Evolutionary conservation across 2,888 invertebrate species (phyloP), one percentile per base, ranked within the genome.

Genomic region (Drosophila fulvimacula): DNA sequence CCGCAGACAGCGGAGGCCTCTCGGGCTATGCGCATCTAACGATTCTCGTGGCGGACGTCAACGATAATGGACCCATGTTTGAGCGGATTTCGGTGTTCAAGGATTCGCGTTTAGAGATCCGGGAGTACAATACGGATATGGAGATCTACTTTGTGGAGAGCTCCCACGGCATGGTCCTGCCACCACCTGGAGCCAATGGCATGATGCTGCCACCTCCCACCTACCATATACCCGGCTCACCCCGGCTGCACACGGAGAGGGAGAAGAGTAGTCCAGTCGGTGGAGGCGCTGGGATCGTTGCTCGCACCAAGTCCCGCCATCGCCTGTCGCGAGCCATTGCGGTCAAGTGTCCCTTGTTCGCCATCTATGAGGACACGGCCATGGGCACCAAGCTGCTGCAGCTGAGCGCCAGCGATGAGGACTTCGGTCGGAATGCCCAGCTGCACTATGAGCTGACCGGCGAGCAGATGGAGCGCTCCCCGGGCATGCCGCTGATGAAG

Each of bases 31-130:
- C 96, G 0, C 95, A 95, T 82, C 90, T 98, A 10, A 95, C 94
- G 1, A 95, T 98, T 48, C 93, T 93, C 0, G 93, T 97, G 27
- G 94, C 95, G 5, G 98, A 98, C 90, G 95, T 95, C 87, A 98
- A 98, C 88, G 97, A 97, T 89, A 97, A 97, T 90, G 90, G 94
- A 15, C 97, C 97, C 0, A 93, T 93, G 56, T 96, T 96, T 81
- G 94, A 94, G 61, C 95, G 96, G 87, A 95, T 97, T 79, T 93
- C 95, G 0, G 94, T 97, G 39, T 94, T 95, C 5, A 93, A 95
- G 56, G 95, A 95, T 61, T 95, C 95, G 76, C 95, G 94, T 10
- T 93, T 96, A 24, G 94, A 95, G 66, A 93, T 96, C 34, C 89
- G 95, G 2, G 95, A 96, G 87, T 93, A 94, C 68, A 90, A 92